Evolutionary conservation across 2,113 vertebrate genomes (phyloP).

Genomic region (Gymnogyps californianus): DNA sequence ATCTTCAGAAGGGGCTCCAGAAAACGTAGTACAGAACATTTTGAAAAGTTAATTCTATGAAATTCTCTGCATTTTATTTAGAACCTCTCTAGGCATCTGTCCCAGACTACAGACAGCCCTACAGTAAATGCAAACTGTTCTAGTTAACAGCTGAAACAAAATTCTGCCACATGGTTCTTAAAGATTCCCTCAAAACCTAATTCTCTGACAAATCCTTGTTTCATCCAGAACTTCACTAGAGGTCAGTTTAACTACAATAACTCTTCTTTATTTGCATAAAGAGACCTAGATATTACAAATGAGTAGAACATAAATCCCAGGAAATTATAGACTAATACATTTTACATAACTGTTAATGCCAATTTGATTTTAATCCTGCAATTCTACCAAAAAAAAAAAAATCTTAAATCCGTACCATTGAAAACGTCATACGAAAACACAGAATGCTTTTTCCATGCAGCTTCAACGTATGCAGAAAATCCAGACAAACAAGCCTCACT

Average conservation of each 20-base stretch:
- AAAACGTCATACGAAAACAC: neutral
- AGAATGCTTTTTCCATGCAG: neutral
- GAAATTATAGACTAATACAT: conserved; percentile 73
- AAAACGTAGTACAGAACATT: conserved; percentile 63
- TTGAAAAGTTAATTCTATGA: neutral
- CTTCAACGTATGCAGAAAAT: neutral
- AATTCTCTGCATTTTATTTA: neutral
- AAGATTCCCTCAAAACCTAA: neutral
- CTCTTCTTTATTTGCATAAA: conserved; percentile 20
- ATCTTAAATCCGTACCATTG: neutral
- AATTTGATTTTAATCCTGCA: conserved; percentile 78
- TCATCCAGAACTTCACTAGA: conserved; percentile 12
- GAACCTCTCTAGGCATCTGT: neutral
- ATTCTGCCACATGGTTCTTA: neutral
- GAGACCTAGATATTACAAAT: conserved; percentile 26
- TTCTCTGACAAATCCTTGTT: conserved; percentile 43
- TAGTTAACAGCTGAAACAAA: neutral
- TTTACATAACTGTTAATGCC: conserved; percentile 80
- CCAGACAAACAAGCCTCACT: neutral
- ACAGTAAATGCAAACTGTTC: neutral
- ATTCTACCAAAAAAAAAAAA: neutral
- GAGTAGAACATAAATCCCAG: conserved; percentile 73
- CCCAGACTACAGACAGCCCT: neutral
- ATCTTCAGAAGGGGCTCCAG: conserved; percentile 73
- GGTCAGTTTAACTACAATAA: conserved; percentile 1